Conservation (phyloP, 2,888 invertebrate genomes). For the Leptopilina drosophilae region DNA sequence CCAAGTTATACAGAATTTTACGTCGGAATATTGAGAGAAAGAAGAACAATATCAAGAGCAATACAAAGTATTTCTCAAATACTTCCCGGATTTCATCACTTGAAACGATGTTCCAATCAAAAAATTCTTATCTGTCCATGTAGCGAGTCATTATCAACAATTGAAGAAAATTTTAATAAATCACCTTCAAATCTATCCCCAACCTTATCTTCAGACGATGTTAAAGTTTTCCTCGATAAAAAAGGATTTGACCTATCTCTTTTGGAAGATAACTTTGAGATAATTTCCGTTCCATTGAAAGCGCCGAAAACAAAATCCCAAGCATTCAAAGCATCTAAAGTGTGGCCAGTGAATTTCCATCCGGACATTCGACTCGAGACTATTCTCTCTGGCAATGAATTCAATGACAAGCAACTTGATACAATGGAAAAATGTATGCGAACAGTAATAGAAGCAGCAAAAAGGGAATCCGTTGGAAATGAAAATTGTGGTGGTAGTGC, state of each 20-base stretch:
- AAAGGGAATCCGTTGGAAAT: slow-evolving; percentile 62
- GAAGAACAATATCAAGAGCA: slow-evolving; percentile 81
- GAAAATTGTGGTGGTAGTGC: slow-evolving; percentile 77
- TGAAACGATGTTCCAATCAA: slow-evolving; percentile 82
- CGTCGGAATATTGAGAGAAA: slow-evolving; percentile 81
- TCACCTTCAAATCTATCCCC: slow-evolving; percentile 49
- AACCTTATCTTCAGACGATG: slow-evolving; percentile 65
- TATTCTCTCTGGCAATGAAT: slow-evolving; percentile 81
- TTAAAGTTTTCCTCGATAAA: slow-evolving; percentile 76
- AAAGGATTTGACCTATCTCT: slow-evolving; percentile 78
- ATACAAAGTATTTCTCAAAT: slow-evolving; percentile 82
- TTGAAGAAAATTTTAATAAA: slow-evolving; percentile 29
- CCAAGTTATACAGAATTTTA: slow-evolving; percentile 80
- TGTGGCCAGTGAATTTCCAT: slow-evolving; percentile 93
- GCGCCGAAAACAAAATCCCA: slow-evolving; percentile 84
- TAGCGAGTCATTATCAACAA: slow-evolving; percentile 2
- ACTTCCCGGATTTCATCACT: slow-evolving; percentile 82
- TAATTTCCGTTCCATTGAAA: slow-evolving; percentile 80
- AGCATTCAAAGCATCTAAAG: slow-evolving; percentile 79
- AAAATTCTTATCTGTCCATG: slow-evolving; percentile 51
- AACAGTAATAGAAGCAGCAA: slow-evolving; percentile 79
- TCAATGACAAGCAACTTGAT: slow-evolving; percentile 78
- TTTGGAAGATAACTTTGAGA: slow-evolving; percentile 79
- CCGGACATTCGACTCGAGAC: slow-evolving; percentile 86
- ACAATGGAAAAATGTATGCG: slow-evolving; percentile 81